Base-by-base conservation (phyloP, 2,113 vertebrate species). In the Indicator maculatus region DNA sequence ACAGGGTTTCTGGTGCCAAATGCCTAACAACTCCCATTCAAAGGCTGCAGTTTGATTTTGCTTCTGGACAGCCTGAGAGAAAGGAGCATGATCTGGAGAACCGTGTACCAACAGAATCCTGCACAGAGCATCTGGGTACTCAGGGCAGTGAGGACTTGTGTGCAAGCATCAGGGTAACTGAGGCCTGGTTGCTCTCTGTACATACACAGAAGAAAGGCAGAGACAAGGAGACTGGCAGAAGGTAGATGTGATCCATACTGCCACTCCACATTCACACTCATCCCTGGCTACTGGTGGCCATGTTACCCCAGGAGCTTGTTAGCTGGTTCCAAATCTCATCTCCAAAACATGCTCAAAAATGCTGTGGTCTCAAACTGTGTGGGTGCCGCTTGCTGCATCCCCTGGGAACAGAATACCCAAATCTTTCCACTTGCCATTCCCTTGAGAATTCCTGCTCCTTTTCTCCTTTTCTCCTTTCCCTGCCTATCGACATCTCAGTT, bases 401-500 rank as follows among this genome's bases (percentile, higher is more conserved):
- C 8, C 24, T 36, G 14, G 30, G 58, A 85, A 76, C 16, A 65
- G 23, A 85, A 76, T 61, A 26, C 16, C 33, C 31, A 41, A 5
- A 79, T 44, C 12, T 67, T 52, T 67, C 59, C 71, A 85, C 9
- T 9, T 2, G 3, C 17, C 9, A 11, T 20, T 1, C 1, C 27
- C 50, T 60, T 47, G 7, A 85, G 55, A 83, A 8, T 19, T 91
- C n/a, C 85, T 64, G 28, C 16, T 36, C 26, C 23, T 75, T 81
- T 12, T 9, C 16, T 36, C 26, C 23, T 75, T 81, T 12, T 9
- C 9, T 18, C 7, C 30, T 17, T 56, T 47, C 59, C 23, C 39
- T 24, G 72, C 63, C n/a, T 61, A 4, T 6, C 17, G n/a, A 28
- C 0, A 0, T 16, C 77, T 77, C 47, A 17, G 24, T 33, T 69